Conservation (phyloP, 2,113 vertebrate species). For the Okapia johnstoni region DNA sequence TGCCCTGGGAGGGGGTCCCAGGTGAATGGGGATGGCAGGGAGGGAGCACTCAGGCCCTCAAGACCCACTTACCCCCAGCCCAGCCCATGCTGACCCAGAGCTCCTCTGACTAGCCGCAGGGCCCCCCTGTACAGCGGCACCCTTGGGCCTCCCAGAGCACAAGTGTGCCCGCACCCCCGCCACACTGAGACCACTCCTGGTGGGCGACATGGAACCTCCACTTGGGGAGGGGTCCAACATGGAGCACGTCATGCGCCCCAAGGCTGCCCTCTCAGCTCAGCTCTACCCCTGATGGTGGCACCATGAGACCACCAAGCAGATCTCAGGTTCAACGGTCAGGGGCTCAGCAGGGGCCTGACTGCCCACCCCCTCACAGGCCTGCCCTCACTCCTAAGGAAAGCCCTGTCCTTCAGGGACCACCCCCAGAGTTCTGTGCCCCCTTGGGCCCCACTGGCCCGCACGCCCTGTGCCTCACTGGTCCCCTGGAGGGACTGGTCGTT, state of each 20-base stretch:
- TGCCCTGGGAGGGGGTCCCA: background rate
- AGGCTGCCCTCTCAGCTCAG: background rate
- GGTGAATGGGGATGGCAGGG: fast-evolving
- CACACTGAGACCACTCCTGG: background rate
- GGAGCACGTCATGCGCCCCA: fast-evolving
- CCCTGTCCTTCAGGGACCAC: too few relatives aligned
- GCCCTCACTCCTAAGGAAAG: background rate
- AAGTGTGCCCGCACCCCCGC: fast-evolving
- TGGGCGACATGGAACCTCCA: fast-evolving
- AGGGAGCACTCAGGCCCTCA: too few relatives aligned
- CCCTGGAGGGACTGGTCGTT: fast-evolving
- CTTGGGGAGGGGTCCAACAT: fast-evolving
- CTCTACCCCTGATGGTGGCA: background rate
- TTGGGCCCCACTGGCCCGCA: fast-evolving
- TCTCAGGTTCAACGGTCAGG: background rate
- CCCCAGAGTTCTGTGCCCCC: background rate
- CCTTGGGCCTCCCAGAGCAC: background rate
- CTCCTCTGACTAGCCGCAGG: background rate
- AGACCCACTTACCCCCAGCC: background rate
- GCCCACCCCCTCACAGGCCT: too few relatives aligned
- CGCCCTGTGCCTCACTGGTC: background rate
- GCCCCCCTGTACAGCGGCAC: too few relatives aligned
- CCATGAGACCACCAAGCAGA: background rate
- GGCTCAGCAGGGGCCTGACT: background rate
- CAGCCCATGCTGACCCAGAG: background rate